Conservation (phyloP, 2,797 vertebrate genomes). For the Hemibagrus guttatus region DNA sequence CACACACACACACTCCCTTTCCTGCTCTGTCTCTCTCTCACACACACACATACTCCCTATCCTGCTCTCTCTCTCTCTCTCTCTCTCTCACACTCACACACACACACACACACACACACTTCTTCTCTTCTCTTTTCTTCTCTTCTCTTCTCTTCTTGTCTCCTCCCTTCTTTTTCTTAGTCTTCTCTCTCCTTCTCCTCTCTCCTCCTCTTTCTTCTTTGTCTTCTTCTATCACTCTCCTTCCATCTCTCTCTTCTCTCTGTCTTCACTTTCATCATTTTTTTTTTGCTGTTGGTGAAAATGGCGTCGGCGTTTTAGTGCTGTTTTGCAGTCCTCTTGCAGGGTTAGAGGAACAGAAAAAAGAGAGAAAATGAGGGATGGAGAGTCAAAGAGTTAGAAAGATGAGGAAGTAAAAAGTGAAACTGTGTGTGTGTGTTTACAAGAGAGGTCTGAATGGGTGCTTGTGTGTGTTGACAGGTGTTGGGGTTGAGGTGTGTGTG, state of each 20-base stretch:
- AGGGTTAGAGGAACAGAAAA: background rate
- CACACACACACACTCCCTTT: background rate
- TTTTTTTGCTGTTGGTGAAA: slow-evolving; percentile 42
- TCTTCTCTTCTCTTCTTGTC: background rate
- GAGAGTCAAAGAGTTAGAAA: slow-evolving; percentile 5
- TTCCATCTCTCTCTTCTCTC: too few relatives aligned
- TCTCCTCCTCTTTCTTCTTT: too few relatives aligned
- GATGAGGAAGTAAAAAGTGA: background rate
- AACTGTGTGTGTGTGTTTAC: background rate
- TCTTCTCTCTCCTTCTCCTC: background rate
- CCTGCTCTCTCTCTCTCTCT: background rate
- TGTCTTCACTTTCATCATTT: background rate
- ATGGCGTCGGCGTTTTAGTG: slow-evolving; percentile 38
- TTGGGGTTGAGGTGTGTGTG: background rate
- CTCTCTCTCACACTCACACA: background rate
- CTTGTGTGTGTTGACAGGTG: background rate
- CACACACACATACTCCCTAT: too few relatives aligned
- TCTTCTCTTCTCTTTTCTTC: background rate
- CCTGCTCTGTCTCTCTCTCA: too few relatives aligned
- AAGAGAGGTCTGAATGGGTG: background rate
- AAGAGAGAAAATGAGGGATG: background rate
- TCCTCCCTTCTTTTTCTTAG: too few relatives aligned
- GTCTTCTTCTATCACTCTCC: too few relatives aligned
- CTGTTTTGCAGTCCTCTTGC: slow-evolving; percentile 34
- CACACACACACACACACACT: background rate